Base-by-base conservation (phyloP, 2,888 invertebrate species). In the Orchesellides sinensis region DNA sequence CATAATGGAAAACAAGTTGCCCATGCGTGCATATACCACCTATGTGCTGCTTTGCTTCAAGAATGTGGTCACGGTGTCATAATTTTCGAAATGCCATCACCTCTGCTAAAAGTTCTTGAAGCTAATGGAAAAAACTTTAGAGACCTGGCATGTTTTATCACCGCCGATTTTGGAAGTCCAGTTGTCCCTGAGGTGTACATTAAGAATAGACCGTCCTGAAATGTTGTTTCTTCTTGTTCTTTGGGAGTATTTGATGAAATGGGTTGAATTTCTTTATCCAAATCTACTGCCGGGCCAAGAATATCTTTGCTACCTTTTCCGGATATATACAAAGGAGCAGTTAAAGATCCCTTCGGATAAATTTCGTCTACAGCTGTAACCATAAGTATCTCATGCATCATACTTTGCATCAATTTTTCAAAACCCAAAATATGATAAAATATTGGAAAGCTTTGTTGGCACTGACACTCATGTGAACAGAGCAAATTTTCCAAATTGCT, bases 151-250 rank as follows among this genome's bases (percentile, higher is more conserved):
- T 61, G 73, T 23, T 73, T 73, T 61, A 73, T 73, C 47, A 45
- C 47, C 0, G 61, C 70, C 3, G 40, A n/a, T 25, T 63, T 70
- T 3, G 69, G 69, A 0, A 49, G 25, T 49, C 78, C 78, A 17
- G 78, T 78, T 6, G 70, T 78, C 32, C 77, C 77, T 27, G 59
- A 68, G 12, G 77, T 77, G 49, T 68, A 69, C 54, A 77, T 59
- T 66, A 59, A 32, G 29, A 77, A 68, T 14, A 77, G 54, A 19
- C 66, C 54, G 21, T 77, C 77, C 61, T 49, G 49, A 32, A 78
- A 78, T 17, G 17, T 19, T 21, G 69, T 45, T 10, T 78, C 32
- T 45, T 78, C 61, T n/a, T 78, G 68, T 19, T 65, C 68, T 21
- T 35, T 78, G 12, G 32, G 47, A 40, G 49, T 54, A 49, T 78